Base-by-base conservation (phyloP, 2,113 vertebrate species). In the Gambusia holbrooki region DNA sequence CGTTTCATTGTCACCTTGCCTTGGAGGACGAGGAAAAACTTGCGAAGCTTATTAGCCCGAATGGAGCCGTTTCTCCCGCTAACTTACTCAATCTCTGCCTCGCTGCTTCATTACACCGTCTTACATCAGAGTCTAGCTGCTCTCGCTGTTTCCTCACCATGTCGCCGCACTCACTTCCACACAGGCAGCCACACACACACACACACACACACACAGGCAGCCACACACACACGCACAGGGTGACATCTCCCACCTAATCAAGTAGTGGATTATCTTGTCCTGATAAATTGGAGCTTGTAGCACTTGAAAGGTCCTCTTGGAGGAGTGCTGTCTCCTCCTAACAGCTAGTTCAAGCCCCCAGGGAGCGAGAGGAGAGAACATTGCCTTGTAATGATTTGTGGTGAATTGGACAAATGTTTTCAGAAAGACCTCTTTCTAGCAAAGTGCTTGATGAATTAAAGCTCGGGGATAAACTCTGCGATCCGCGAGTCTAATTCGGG, bases 221-320 rank as follows among this genome's bases (percentile, higher is more conserved):
- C n/a, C n/a, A n/a, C 15, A 68, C 35, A 0, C 35, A 11, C 35
- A 90, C 76, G 27, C 87, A 83, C 80, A 90, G 81, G 82, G 85
- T 93, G 91, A 92, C 93, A 92, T 93, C 92, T 93, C 83, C 89
- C 77, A 93, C 92, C 92, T 95, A 92, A 94, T 93, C 92, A 93
- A 95, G 89, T 89, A 78, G 87, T 87, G 91, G 92, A 94, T 94
- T 95, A 94, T 95, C 92, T 95, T 93, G 92, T 95, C 87, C 92
- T 94, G 93, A 92, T 95, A 94, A 95, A 95, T 93, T 95, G 94
- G 92, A 94, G 91, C 87, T 66, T 65, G 87, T 87, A 87, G 87
- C 85, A 91, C 61, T 28, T 92, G 87, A 93, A 93, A 93, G 93
- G 92, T 92, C 90, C 93, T 95, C 87, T 77, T 93, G 90, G 84